Evolutionary conservation across 92 coral and sea anemone genomes (phyloP), one percentile per base, ranked within the genome.

Genomic region (Parazoanthus atlanticus): DNA sequence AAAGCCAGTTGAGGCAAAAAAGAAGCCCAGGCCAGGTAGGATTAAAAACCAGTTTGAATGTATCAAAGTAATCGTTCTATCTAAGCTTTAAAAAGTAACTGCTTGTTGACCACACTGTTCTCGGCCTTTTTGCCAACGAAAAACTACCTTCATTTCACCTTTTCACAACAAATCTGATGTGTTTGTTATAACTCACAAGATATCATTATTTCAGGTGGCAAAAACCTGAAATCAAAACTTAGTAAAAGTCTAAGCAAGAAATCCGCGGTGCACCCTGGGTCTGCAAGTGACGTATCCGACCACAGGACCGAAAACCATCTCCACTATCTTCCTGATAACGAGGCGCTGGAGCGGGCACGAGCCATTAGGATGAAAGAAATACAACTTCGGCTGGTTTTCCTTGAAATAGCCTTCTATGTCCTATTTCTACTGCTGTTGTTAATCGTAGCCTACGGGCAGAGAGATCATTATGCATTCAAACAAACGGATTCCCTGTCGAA

Each of bases 401-500:
- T 81, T 49, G 98, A 93, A 31, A 89, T 95, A 17, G 8, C 90
- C 5, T 89, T 88, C 34, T 95, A 93, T 76, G 61, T 86, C 19
- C 2, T 92, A 85, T 95, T 95, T 82, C 90, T 95, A 6, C 64
- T 95, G 36, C 90, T 93, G 30, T 78, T 95, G 29, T 90, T 95
- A 86, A 76, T 88, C 67, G 93, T 92, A n/a, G 93, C 96, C 13
- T 92, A 92, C 75, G 94, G 93, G 6, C 98, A 93, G 86, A 91
- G 93, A 58, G 96, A 93, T 88, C 92, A 94, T 3, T 75, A 90
- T 38, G 87, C 98, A 8, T 95, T 61, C 88, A 86, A 83, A 54
- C 75, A 92, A 81, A 92, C 96, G 11, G 88, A 89, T 32, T 85
- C 92, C 61, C 54, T 93, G 69, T 91, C 88, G 40, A 74, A 88